phyloP scores from a whole-genome alignment of 1,140 invertebrate genomes.

The Argopecten irradians region DNA sequence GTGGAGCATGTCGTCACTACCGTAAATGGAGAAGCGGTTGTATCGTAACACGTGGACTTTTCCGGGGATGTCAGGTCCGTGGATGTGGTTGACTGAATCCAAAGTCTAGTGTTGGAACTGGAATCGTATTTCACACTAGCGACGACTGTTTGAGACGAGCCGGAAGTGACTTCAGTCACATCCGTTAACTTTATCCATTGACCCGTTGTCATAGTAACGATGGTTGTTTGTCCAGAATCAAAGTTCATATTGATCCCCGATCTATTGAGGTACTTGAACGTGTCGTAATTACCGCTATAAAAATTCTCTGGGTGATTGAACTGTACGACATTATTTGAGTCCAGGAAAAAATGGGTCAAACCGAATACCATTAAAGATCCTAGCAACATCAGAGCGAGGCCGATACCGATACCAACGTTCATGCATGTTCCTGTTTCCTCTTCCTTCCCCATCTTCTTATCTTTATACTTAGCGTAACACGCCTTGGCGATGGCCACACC shows the following conservation, averaged over 20 bases:
- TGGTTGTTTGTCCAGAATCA: not conserved
- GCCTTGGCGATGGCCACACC: not conserved
- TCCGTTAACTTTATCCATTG: not conserved
- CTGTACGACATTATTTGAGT: not conserved
- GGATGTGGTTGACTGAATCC: not conserved
- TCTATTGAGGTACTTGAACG: not conserved
- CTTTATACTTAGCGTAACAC: not conserved
- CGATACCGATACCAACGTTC: not conserved
- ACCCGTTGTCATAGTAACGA: not conserved
- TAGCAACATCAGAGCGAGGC: not conserved
- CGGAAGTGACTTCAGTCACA: not conserved
- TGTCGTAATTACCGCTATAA: not conserved
- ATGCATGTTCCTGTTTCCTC: not conserved
- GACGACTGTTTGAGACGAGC: not conserved
- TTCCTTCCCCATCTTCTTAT: not conserved
- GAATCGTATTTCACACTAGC: not conserved
- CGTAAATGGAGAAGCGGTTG: not conserved
- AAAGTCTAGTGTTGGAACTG: not conserved
- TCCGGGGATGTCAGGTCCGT: not conserved
- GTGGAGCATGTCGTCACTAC: not conserved
- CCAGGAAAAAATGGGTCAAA: not conserved
- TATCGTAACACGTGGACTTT: conserved; percentile 15
- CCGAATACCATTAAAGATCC: not conserved
- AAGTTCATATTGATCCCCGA: not conserved
- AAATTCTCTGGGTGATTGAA: not conserved